Evolutionary conservation across 2,797 vertebrate species (phyloP).

Genomic region (Austrolebias charrua): DNA sequence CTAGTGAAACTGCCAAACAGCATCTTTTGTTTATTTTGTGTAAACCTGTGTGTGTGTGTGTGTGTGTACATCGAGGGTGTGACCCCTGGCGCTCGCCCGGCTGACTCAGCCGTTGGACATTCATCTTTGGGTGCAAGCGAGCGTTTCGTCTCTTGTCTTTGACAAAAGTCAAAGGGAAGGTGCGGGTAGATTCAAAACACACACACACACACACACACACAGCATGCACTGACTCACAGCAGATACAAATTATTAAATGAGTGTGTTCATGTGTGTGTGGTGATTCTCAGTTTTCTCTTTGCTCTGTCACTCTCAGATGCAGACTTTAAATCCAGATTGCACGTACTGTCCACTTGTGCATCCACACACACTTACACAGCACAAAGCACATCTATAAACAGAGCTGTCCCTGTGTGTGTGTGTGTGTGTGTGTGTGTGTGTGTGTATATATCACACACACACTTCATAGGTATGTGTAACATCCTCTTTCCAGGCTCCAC

Average conservation of each 20-base stretch:
- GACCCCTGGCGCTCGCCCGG: constrained; percentile 35
- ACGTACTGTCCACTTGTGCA: not conserved
- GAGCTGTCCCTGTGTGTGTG: constrained; percentile 3
- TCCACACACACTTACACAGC: too few species aligned
- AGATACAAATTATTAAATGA: constrained; percentile 29
- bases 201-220: constrained; percentile 6
- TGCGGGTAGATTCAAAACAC: constrained; percentile 38
- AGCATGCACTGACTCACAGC: constrained; percentile 10
- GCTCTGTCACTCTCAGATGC: not conserved
- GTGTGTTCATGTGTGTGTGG: not conserved
- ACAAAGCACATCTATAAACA: constrained; percentile 1
- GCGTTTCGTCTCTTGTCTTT: constrained; percentile 31
- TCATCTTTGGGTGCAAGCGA: constrained; percentile 35
- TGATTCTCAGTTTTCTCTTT: not conserved
- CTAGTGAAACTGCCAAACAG: constrained; percentile 26
- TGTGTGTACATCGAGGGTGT: constrained; percentile 55
- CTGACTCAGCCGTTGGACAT: constrained; percentile 66
- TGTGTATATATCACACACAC: not conserved
- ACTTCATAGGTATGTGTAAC: constrained; percentile 69
- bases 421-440: too few species aligned
- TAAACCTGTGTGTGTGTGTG: constrained; percentile 39
- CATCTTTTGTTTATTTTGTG: constrained; percentile 15
- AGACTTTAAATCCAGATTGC: not conserved
- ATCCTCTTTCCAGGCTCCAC: constrained; percentile 68
- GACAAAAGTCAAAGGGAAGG: constrained; percentile 12